Base-by-base conservation (phyloP, 2,113 vertebrate species). In the Chionomys nivalis region DNA sequence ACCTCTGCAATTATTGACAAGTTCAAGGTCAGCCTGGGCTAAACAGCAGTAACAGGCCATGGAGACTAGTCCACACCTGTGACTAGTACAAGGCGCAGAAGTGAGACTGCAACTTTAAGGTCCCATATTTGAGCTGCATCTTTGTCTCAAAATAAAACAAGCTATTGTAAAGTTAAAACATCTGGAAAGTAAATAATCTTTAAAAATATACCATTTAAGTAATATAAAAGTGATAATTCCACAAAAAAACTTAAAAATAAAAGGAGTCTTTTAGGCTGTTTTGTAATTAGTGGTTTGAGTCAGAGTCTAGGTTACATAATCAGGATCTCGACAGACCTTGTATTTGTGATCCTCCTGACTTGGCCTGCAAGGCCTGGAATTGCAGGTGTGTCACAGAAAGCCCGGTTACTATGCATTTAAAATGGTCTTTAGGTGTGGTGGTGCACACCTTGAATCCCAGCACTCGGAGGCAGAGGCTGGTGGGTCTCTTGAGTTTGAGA, bases 221-320 rank as follows among this genome's bases (percentile, higher is more conserved):
- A 47, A 49, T 93, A 85, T 81, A 95, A 94, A 94, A 91, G 78
- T 66, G 89, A 87, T 87, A 47, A 93, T n/a, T 19, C 93, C 39
- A 86, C 61, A 79, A 89, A 94, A 92, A 36, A 7, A 73, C 3
- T 11, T 65, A 36, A 44, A 44, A 58, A n/a, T 23, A 77, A 39
- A 82, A 75, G 21, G 49, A 4, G 23, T 19, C 33, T 61, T 75
- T 39, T 42, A 73, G 24, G 26, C 49, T 36, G 21, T 78, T 63
- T 78, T 3, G 7, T 36, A 42, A 31, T 76, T 7, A 17, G 28
- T 49, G 17, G 10, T 52, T n/a, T 87, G 85, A 87, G 63, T 68
- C 65, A 70, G 85, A 66, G 44, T 47, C 44, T 68, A 42, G 16
- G 39, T 21, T 47, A 49, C 31, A 65, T 31, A 68, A 47, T n/a